Percentiles rank a stretch among this genome's conserved stretches.
Evolutionary conservation across 2,797 vertebrate genomes (phyloP).

Genomic region (Gymnocypris eckloni): DNA sequence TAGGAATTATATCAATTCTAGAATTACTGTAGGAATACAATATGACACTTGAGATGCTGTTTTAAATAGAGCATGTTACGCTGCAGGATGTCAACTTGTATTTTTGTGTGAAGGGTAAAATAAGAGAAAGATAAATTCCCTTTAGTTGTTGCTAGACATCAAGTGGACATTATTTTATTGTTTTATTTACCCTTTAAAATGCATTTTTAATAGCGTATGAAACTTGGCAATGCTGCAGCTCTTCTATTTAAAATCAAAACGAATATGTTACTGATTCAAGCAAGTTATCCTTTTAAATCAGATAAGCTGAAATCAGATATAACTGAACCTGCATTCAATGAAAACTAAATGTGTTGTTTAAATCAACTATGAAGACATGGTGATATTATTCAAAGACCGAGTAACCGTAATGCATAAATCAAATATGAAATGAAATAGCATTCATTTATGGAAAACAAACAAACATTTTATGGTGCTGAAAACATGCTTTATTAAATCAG

Average conservation of each 20-base stretch:
- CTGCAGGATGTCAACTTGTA: background rate
- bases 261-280: background rate
- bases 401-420: background rate
- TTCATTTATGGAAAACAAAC: constrained; percentile 23
- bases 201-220: background rate
- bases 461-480: constrained; percentile 85
- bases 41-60: background rate
- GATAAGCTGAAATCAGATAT: background rate
- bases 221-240: no score
- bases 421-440: background rate
- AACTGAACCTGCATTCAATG: background rate
- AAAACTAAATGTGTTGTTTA: background rate
- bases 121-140: background rate
- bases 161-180: background rate
- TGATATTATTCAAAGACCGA: background rate
- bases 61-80: background rate
- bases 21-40: background rate
- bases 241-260: no score
- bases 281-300: background rate
- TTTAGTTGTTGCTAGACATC: background rate
- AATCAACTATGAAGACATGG: background rate
- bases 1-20: background rate
- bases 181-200: background rate
- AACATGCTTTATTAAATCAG: constrained; percentile 99
- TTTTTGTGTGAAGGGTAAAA: background rate